Evolutionary conservation across 2,113 vertebrate genomes (phyloP).

Genomic region (Cromileptes altivelis): DNA sequence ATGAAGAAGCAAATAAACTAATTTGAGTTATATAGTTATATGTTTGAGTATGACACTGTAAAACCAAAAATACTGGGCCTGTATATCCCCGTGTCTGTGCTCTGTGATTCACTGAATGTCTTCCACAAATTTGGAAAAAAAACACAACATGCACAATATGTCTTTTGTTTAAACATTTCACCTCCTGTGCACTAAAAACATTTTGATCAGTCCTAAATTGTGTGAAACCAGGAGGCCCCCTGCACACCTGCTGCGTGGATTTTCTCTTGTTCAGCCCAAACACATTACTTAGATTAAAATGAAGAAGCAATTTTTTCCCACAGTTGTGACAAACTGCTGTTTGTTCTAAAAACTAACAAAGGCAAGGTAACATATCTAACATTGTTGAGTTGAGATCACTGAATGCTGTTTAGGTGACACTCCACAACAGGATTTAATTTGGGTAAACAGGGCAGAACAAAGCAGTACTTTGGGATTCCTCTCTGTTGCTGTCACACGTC

Average conservation of each 20-base stretch:
- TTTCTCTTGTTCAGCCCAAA: slow-evolving; percentile 24
- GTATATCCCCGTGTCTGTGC: neutral
- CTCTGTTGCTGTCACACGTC: neutral
- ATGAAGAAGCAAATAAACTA: neutral
- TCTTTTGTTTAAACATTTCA: neutral
- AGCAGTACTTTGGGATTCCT: neutral
- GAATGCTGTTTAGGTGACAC: neutral
- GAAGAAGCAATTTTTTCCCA: slow-evolving; percentile 16
- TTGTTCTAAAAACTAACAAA: neutral
- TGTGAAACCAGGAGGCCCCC: slow-evolving; percentile 5
- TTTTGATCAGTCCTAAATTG: slow-evolving; percentile 14
- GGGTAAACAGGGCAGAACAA: neutral
- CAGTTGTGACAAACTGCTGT: slow-evolving; percentile 4
- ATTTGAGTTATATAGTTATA: neutral
- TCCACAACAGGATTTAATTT: slow-evolving; percentile 1
- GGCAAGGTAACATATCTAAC: neutral
- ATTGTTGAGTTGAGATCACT: neutral
- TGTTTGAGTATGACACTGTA: neutral
- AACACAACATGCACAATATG: neutral
- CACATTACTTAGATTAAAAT: slow-evolving; percentile 50
- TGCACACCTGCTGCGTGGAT: slow-evolving; percentile 11
- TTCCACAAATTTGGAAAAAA: neutral
- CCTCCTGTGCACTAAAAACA: neutral
- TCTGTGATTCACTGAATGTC: neutral
- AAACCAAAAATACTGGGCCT: neutral